Base-by-base conservation (phyloP, 2,888 invertebrate genomes). In the Lasioglossum morio region DNA sequence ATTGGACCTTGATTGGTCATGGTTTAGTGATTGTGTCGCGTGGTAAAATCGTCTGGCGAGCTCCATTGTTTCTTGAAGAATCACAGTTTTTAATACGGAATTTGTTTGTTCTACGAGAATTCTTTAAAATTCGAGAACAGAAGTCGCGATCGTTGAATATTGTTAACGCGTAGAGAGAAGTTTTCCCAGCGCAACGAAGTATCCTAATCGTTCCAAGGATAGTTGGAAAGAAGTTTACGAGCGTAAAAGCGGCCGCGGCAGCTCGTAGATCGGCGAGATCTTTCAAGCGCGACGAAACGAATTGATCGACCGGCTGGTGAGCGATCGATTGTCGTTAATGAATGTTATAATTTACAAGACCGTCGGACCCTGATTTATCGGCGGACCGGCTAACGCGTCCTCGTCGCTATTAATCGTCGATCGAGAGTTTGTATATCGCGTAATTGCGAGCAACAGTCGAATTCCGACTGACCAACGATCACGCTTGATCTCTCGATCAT, bases 311-410 rank as follows among this genome's bases (percentile, higher is more conserved):
- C 76, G 74, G 69, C 60, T 57, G 43, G 46, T 60, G 82, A 80
- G 60, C 73, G 73, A 77, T 77, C 87, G 89, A 89, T 86, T 82
- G 84, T 82, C 89, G 76, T 87, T 89, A 87, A 84, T 77, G 77
- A 82, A 82, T 53, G 81, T 82, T 87, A 70, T 79, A 89, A 87
- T 82, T 87, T 84, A 85, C 86, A 79, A 85, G 81, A 53, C 34
- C 74, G 69, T 30, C 53, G 46, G 77, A 40, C 43, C 70, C 77
- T 79, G 85, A 84, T 87, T 84, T 84, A 89, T 89, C 66, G 74
- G 19, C 46, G 3, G 37, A n/a, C 69, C 53, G 43, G 43, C 27
- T 40, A 19, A n/a, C 66, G 48, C 73, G 84, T 84, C 78, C 78
- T 77, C 80, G 69, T 53, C n/a, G 34, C 19, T 76, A 78, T 75